A percentile compares a stretch with the other conserved stretches of the same genome.
Conservation (phyloP, 1,140 invertebrate genomes). For the Dreissena rostriformis region DNA sequence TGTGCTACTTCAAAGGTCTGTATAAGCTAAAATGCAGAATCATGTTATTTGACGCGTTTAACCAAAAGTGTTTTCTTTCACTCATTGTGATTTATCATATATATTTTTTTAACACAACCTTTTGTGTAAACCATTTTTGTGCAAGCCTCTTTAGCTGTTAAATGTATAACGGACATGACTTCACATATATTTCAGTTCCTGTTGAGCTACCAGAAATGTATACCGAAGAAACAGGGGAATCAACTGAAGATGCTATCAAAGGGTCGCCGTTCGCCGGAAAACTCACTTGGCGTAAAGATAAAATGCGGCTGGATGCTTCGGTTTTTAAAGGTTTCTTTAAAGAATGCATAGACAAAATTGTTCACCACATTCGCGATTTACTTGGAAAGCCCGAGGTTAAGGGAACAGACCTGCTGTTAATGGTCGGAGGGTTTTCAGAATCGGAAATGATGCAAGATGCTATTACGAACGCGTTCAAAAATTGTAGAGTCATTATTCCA, state of each 20-base stretch:
- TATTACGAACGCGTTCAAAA: slow-evolving; percentile 43
- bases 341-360: slow-evolving; percentile 40
- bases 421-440: slow-evolving; percentile 65
- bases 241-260: slow-evolving; percentile 17
- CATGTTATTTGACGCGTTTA: too few species aligned
- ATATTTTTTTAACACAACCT: too few species aligned
- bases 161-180: too few species aligned
- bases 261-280: slow-evolving; percentile 41
- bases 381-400: slow-evolving; percentile 38
- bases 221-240: neutral
- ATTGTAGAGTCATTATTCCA: slow-evolving; percentile 53
- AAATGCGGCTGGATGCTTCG: slow-evolving; percentile 47
- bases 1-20: too few species aligned
- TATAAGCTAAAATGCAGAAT: too few species aligned
- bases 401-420: slow-evolving; percentile 49
- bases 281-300: slow-evolving; percentile 53
- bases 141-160: too few species aligned
- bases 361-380: slow-evolving; percentile 49
- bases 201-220: slow-evolving; percentile 1
- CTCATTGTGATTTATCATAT: too few species aligned
- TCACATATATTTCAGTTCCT: too few species aligned
- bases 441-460: slow-evolving; percentile 51
- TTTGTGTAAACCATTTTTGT: too few species aligned
- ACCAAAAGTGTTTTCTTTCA: too few species aligned
- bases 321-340: slow-evolving; percentile 53